Evolutionary conservation across 2,888 invertebrate genomes (phyloP).

Genomic region (Hydraecia micacea): DNA sequence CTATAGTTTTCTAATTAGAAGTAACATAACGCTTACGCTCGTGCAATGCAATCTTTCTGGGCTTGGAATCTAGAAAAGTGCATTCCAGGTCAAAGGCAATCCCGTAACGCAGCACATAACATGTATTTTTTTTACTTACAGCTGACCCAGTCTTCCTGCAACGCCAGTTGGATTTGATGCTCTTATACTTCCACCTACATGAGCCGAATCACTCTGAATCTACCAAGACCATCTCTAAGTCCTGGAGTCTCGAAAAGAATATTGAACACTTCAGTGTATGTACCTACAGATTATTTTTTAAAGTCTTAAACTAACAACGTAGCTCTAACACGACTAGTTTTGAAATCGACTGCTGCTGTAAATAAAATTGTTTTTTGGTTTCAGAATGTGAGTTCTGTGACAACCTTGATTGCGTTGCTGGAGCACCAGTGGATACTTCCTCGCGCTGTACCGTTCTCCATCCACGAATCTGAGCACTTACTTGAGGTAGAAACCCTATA

Average conservation of each 20-base stretch:
- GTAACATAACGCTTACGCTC: not conserved
- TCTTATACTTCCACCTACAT: constrained; percentile 87
- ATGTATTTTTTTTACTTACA: constrained; percentile 67
- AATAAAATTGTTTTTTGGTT: constrained; percentile 49
- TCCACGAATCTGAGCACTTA: constrained; percentile 89
- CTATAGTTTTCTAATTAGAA: not conserved
- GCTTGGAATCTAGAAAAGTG: not conserved
- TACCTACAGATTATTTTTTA: not conserved
- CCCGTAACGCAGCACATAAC: not conserved
- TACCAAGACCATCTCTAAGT: constrained; percentile 84
- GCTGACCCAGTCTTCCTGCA: constrained; percentile 86
- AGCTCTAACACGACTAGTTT: not conserved
- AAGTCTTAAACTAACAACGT: not conserved
- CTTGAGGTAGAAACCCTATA: constrained; percentile 92
- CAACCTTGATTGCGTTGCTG: constrained; percentile 89
- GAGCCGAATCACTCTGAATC: constrained; percentile 90
- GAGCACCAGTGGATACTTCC: constrained; percentile 89
- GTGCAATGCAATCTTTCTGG: not conserved
- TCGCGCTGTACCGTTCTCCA: constrained; percentile 90
- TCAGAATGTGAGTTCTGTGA: constrained; percentile 89
- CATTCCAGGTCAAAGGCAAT: not conserved
- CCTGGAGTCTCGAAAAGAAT: constrained; percentile 89
- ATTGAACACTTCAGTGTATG: constrained; percentile 87
- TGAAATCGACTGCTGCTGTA: not conserved
- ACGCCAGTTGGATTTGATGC: constrained; percentile 84